Evolutionary conservation across 2,888 invertebrate genomes (phyloP).

Genomic region (Pecten maximus): DNA sequence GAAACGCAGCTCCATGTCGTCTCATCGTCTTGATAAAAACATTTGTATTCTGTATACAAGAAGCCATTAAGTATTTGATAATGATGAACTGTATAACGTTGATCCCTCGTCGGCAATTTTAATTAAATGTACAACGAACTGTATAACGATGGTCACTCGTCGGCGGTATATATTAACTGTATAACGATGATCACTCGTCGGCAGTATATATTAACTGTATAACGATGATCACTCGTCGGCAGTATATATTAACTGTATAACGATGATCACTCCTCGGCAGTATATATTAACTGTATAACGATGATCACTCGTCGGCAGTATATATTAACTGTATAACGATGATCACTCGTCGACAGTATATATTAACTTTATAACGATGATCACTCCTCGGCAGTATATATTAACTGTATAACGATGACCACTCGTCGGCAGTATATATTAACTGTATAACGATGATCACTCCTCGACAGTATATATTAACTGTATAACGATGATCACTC

Average conservation of each 20-base stretch:
- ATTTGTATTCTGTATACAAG: neutral
- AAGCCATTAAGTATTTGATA: too few relatives aligned
- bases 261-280: neutral
- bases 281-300: neutral
- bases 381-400: neutral
- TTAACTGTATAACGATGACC: neutral
- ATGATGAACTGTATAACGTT: too few relatives aligned
- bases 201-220: neutral
- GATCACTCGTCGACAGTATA: neutral
- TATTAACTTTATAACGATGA: neutral
- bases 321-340: neutral
- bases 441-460: neutral
- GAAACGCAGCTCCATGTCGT: neutral
- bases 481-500: neutral
- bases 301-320: neutral
- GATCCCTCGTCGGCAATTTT: neutral
- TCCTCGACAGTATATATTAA: neutral
- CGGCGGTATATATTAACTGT: neutral
- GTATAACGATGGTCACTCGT: neutral
- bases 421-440: neutral
- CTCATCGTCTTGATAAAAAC: neutral
- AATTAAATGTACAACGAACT: too few relatives aligned
- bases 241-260: neutral
- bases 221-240: neutral
- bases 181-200: neutral